Conservation (phyloP, 2,888 invertebrate species). For the Dioctria linearis region DNA sequence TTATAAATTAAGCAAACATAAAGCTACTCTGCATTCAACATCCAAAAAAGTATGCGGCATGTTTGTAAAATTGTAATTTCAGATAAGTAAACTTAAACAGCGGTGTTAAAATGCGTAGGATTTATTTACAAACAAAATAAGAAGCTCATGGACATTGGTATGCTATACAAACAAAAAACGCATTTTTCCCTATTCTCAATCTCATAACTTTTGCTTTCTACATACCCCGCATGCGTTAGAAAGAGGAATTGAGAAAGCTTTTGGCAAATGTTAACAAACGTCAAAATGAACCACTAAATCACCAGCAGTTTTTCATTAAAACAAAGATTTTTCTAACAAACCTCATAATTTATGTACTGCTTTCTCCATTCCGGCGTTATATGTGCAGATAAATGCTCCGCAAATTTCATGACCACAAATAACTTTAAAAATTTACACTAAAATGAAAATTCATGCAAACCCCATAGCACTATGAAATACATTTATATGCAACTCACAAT, state of each 20-base stretch:
- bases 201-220: too few species aligned
- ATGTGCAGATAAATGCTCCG: conserved; percentile 89
- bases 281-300: not conserved
- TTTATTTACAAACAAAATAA: conserved; percentile 24
- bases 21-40: too few species aligned
- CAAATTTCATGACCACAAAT: conserved; percentile 83
- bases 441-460: not conserved
- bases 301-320: too few species aligned
- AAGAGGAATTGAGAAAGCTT: conserved; percentile 28
- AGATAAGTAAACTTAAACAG: too few species aligned
- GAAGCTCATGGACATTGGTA: not conserved
- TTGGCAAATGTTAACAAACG: not conserved
- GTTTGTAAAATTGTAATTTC: too few species aligned
- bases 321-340: conserved; percentile 63
- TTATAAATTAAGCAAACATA: too few species aligned
- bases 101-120: not conserved
- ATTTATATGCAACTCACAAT: too few species aligned
- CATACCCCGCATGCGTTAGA: conserved; percentile 46
- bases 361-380: conserved; percentile 95
- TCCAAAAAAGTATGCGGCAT: too few species aligned
- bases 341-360: conserved; percentile 85
- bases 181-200: too few species aligned
- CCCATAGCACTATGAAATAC: not conserved
- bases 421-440: not conserved
- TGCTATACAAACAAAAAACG: not conserved